Evolutionary conservation across 2,797 vertebrate genomes (phyloP).

Genomic region (Sebastes ruberrimus): DNA sequence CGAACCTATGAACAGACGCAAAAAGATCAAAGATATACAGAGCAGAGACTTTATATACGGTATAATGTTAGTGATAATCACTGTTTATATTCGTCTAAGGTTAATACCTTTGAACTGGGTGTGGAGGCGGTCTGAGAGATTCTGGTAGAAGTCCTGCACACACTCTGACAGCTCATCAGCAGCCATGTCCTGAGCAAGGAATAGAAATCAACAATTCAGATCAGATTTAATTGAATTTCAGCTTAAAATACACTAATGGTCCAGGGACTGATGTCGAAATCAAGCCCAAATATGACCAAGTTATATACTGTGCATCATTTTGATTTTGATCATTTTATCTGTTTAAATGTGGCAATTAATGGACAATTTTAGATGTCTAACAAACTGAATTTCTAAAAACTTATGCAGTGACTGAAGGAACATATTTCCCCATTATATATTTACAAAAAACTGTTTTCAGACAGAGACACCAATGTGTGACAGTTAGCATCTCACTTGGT

Average conservation of each 20-base stretch:
- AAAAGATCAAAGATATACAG: not conserved
- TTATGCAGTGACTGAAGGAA: not conserved
- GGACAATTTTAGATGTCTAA: not conserved
- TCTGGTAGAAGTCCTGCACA: slow-evolving; percentile 98
- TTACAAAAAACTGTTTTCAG: not conserved
- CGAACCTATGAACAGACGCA: slow-evolving; percentile 78
- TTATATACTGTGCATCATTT: not conserved
- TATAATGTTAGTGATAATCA: not conserved
- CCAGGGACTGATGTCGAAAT: not conserved
- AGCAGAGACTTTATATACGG: not conserved
- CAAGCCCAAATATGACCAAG: not conserved
- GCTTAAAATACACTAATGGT: not conserved
- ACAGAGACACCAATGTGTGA: not conserved
- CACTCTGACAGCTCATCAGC: slow-evolving; percentile 95
- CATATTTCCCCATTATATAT: not conserved
- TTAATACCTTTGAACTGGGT: slow-evolving; percentile 88
- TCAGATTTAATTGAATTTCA: not conserved
- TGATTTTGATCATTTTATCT: not conserved
- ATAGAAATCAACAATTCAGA: not conserved
- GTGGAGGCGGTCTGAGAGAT: slow-evolving; percentile 92
- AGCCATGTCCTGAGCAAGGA: slow-evolving; percentile 85
- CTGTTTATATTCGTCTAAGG: not conserved
- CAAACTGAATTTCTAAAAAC: not conserved
- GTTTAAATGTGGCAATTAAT: not conserved
- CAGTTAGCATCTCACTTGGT: not conserved